phyloP scores from a whole-genome alignment of 2,797 vertebrate genomes.

The Neostethus bicornis region DNA sequence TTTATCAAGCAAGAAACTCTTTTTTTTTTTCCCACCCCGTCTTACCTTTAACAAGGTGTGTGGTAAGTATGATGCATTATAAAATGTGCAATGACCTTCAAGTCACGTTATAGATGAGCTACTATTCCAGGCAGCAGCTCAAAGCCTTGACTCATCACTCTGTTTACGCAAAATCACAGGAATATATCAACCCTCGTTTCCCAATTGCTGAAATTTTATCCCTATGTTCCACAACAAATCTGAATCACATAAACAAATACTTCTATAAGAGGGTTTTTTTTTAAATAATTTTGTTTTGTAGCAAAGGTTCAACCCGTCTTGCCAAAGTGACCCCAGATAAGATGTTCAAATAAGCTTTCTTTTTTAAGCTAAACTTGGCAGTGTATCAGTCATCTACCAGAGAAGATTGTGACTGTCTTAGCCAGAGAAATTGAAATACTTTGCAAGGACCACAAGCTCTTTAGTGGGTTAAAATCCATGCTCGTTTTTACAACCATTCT shows the following conservation, averaged over 20 bases:
- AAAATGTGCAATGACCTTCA: constrained; percentile 53
- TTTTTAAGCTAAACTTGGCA: not conserved
- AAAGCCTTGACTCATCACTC: constrained; percentile 69
- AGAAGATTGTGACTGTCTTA: constrained; percentile 13
- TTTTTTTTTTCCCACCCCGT: not conserved
- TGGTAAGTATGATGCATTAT: constrained; percentile 47
- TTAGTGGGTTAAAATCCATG: constrained; percentile 49
- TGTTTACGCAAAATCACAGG: constrained; percentile 63
- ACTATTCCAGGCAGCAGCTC: constrained; percentile 69
- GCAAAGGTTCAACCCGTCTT: not conserved
- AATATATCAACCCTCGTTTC: constrained; percentile 56
- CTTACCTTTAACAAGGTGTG: constrained; percentile 17
- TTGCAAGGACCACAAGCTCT: constrained; percentile 40
- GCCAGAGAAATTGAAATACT: constrained; percentile 37
- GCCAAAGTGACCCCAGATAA: not conserved
- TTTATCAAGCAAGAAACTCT: constrained; percentile 56
- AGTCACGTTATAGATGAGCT: constrained; percentile 61
- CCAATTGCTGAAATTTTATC: constrained; percentile 50
- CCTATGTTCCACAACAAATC: constrained; percentile 14
- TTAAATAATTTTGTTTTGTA: not conserved
- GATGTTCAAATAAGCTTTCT: not conserved
- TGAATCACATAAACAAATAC: constrained; percentile 23
- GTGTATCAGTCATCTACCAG: constrained; percentile 6
- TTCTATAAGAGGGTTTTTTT: constrained; percentile 31
- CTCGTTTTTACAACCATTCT: constrained; percentile 31